Percentiles rank a stretch among this genome's conserved stretches.
phyloP scores from a whole-genome alignment of 2,888 invertebrate species.

The Belgica antarctica region DNA sequence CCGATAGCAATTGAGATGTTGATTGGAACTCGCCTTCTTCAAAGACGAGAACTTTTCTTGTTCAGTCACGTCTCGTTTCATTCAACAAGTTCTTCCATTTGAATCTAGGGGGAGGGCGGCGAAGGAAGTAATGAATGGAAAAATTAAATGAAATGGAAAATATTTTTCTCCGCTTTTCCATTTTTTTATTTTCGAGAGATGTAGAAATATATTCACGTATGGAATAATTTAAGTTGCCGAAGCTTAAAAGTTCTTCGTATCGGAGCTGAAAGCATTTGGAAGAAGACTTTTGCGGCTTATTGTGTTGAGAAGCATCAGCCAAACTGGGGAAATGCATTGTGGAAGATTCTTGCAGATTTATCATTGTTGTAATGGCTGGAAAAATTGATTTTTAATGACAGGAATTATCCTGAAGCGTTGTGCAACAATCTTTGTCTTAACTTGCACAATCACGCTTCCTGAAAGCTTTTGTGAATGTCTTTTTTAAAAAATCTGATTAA shows the following conservation, averaged over 20 bases:
- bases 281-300: not conserved
- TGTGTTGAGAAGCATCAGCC: not conserved
- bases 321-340: not conserved
- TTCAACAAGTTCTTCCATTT: conserved; percentile 28
- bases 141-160: conserved; percentile 31
- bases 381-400: not conserved
- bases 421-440: not conserved
- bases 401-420: conserved; percentile 2
- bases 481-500: no score
- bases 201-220: conserved; percentile 13
- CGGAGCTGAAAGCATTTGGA: not conserved
- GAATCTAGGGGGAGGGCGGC: no score
- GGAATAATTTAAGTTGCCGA: not conserved
- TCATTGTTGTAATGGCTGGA: not conserved
- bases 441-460: not conserved
- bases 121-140: conserved; percentile 25
- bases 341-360: not conserved
- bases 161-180: no score
- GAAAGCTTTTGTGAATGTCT: not conserved
- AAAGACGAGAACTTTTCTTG: conserved; percentile 11
- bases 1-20: conserved; percentile 29
- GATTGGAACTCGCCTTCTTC: conserved; percentile 20
- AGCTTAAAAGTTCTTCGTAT: not conserved
- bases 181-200: not conserved
- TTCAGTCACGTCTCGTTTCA: conserved; percentile 29